Base-by-base conservation (phyloP, 2,113 vertebrate species). In the Sula dactylatra region DNA sequence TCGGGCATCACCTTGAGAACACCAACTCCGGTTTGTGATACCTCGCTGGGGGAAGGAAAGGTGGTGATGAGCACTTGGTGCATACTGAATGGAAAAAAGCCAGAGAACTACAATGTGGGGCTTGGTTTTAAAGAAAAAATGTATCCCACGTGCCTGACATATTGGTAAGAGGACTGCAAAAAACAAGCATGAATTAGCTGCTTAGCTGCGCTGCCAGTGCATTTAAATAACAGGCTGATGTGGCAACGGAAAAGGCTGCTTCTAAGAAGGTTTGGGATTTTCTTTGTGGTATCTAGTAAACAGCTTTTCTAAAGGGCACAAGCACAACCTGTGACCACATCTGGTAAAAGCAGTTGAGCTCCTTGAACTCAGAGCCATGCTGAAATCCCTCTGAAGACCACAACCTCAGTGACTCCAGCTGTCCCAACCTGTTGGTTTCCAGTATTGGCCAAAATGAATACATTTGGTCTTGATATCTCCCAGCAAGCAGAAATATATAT, bases 61-160 rank as follows among this genome's bases (percentile, higher is more conserved):
- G 21, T 11, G n/a, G 24, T 25, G 50, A 12, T 21, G n/a, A 49
- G 82, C 45, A 49, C 25, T 15, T 36, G 64, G 47, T 59, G 44
- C 2, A 1, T 2, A 6, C 49, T 71, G 86, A 16, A 7, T 27
- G 54, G n/a, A 32, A 26, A 64, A 81, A 69, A 81, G 17, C 4
- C 7, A 0, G 40, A 42, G 59, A 81, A 16, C 14, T 18, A 15
- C 2, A 17, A 3, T 1, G 27, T 3, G 18, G 22, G 62, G 13
- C 18, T 36, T 26, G 64, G 16, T 34, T 82, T 82, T 64, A 26
- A 50, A 20, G 14, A 34, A 9, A 34, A 12, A 22, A 7, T 8
- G 45, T 16, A 52, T 21, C 49, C 13, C 4, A 2, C 3, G 4
- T 34, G 27, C 19, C 19, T 49, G 55, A 36, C 2, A 1, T 26